Conservation (phyloP, 2,113 vertebrate genomes). For the Tympanuchus pallidicinctus region DNA sequence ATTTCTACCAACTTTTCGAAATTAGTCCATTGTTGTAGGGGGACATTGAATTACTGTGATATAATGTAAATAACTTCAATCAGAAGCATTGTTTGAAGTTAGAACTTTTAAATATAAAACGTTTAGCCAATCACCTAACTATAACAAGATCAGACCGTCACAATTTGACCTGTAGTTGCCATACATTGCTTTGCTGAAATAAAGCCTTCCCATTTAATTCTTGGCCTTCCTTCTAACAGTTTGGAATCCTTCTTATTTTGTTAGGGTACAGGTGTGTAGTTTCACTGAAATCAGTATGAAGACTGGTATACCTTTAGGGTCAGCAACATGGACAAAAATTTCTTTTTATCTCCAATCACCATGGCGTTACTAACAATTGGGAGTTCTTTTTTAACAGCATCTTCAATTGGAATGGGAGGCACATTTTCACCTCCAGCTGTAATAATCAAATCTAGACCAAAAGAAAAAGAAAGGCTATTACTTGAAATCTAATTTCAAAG, state of each 20-base stretch:
- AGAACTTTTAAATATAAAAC: background rate
- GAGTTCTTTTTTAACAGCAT: conserved; percentile 86
- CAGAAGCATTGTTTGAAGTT: background rate
- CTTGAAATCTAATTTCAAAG: background rate
- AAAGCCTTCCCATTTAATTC: background rate
- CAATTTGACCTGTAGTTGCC: background rate
- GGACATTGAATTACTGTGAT: background rate
- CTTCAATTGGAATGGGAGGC: conserved; percentile 86
- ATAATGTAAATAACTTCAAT: background rate
- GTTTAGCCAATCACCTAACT: background rate
- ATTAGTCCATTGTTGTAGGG: background rate
- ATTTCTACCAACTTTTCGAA: conserved; percentile 1
- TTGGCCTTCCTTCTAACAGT: background rate
- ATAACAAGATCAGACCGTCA: background rate
- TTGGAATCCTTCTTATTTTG: background rate
- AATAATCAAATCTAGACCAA: conserved; percentile 85
- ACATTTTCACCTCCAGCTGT: conserved; percentile 90
- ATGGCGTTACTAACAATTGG: conserved; percentile 87
- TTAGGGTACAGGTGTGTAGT: background rate
- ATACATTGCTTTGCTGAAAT: background rate
- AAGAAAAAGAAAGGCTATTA: background rate
- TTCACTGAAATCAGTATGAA: background rate
- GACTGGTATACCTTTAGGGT: conserved; percentile 84
- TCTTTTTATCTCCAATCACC: conserved; percentile 87
- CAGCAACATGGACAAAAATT: conserved; percentile 89